Evolutionary conservation across 2,888 invertebrate genomes (phyloP).

Genomic region (Thumatha senex): DNA sequence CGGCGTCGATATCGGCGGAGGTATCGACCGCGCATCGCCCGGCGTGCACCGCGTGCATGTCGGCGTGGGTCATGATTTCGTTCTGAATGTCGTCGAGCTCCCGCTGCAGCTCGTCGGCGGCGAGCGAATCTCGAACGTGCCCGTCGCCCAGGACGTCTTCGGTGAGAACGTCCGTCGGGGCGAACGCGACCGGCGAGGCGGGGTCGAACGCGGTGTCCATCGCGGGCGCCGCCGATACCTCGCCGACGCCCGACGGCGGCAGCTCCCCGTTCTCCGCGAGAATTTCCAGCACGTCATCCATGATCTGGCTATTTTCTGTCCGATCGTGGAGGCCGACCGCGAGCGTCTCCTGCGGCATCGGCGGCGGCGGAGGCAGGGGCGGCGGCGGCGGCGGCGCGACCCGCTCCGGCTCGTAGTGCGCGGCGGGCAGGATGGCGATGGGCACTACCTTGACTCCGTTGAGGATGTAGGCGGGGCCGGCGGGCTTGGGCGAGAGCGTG

Average conservation of each 20-base stretch:
- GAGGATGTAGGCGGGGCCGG: slow-evolving; percentile 84
- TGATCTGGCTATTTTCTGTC: slow-evolving; percentile 87
- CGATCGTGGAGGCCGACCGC: slow-evolving; percentile 49
- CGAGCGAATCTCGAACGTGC: slow-evolving; percentile 61
- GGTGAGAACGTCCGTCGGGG: slow-evolving; percentile 62
- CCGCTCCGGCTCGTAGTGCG: slow-evolving; percentile 70
- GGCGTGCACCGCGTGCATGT: slow-evolving; percentile 54
- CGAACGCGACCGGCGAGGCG: slow-evolving; percentile 51
- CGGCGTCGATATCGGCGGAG: slow-evolving; percentile 56
- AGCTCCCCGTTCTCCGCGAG: slow-evolving; percentile 96
- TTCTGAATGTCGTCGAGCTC: slow-evolving; percentile 75
- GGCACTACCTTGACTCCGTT: slow-evolving; percentile 84
- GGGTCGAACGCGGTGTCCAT: slow-evolving; percentile 49
- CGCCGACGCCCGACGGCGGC: slow-evolving; percentile 92
- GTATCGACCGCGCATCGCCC: slow-evolving; percentile 45
- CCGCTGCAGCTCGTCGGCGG: slow-evolving; percentile 69
- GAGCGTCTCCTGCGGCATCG: slow-evolving; percentile 47
- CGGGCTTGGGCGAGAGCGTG: slow-evolving; percentile 44
- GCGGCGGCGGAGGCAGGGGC: slow-evolving; percentile 60
- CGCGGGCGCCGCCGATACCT: slow-evolving; percentile 81
- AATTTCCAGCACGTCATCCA: slow-evolving; percentile 96
- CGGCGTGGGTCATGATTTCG: slow-evolving; percentile 72
- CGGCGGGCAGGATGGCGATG: slow-evolving; percentile 73
- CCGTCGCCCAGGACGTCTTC: slow-evolving; percentile 61
- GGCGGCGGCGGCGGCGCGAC: slow-evolving; percentile 58